These are phyloP conservation scores for Meteorus cinctellus DNA, from an alignment of 2,888 invertebrate genomes.

Conservation along the genomic window DNA sequence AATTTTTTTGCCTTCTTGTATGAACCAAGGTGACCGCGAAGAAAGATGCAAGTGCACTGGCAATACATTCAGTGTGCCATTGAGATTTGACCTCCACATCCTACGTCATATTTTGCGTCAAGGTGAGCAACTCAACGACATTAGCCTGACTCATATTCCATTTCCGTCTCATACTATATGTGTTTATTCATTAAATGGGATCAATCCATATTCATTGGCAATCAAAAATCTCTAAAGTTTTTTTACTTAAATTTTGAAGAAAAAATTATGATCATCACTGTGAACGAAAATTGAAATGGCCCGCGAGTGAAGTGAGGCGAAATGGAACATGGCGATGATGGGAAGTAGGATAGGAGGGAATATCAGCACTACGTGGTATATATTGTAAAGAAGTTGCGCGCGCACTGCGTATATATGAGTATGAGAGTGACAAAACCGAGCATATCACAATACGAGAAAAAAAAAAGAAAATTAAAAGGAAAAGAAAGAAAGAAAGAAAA, in stretches of 20 bases:
- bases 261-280: no score
- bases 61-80: neutral
- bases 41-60: neutral
- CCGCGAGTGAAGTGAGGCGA: no score
- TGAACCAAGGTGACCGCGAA: neutral
- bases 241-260: no score
- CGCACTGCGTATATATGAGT: no score
- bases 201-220: neutral
- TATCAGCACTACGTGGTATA: no score
- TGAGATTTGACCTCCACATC: neutral
- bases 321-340: no score
- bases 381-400: no score
- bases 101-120: neutral
- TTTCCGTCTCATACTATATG: neutral
- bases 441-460: neutral
- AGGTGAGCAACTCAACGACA: neutral
- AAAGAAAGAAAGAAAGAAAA: no score
- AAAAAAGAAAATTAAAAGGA: neutral
- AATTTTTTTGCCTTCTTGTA: neutral
- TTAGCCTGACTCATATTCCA: neutral
- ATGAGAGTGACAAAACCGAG: no score
- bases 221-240: no score
- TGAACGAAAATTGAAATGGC: no score
- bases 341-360: no score
- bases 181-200: neutral